These are phyloP conservation scores for Cyprinodon diabolis DNA, from an alignment of 2,797 vertebrate genomes.

Conservation along the genomic window DNA sequence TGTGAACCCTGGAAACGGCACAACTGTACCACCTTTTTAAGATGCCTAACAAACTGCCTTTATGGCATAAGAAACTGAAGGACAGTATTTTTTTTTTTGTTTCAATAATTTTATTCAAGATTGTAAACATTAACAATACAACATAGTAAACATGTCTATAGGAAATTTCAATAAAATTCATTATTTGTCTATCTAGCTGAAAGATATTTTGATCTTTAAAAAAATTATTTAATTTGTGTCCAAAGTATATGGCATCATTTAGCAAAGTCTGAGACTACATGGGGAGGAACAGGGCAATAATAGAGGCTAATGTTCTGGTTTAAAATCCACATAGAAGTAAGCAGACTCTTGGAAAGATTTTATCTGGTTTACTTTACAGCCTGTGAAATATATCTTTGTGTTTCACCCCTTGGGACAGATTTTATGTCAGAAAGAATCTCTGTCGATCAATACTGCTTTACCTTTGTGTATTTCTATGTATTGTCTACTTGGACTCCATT, in stretches of 20 bases:
- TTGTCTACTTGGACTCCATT: background rate
- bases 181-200: background rate
- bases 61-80: background rate
- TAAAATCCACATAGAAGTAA: background rate
- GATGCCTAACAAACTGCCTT: background rate
- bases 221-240: slow-evolving; percentile 59
- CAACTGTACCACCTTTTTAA: too few relatives aligned
- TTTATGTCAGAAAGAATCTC: background rate
- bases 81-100: background rate
- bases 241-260: slow-evolving; percentile 18
- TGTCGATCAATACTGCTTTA: background rate
- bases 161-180: background rate
- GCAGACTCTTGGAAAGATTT: background rate
- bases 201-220: slow-evolving; percentile 49
- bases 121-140: slow-evolving; percentile 6
- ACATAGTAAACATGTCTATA: slow-evolving; percentile 4
- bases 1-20: too few relatives aligned
- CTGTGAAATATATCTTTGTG: background rate
- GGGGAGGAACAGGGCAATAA: background rate
- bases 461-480: background rate
- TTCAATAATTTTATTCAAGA: background rate
- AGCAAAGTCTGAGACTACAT: slow-evolving; percentile 51
- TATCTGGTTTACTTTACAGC: background rate
- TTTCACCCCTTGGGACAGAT: background rate
- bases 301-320: too few relatives aligned